Percentiles rank a stretch among this genome's conserved stretches.
phyloP scores from a whole-genome alignment of 35 echinoderm and acorn worm genomes.

The Eucidaris tribuloides region DNA sequence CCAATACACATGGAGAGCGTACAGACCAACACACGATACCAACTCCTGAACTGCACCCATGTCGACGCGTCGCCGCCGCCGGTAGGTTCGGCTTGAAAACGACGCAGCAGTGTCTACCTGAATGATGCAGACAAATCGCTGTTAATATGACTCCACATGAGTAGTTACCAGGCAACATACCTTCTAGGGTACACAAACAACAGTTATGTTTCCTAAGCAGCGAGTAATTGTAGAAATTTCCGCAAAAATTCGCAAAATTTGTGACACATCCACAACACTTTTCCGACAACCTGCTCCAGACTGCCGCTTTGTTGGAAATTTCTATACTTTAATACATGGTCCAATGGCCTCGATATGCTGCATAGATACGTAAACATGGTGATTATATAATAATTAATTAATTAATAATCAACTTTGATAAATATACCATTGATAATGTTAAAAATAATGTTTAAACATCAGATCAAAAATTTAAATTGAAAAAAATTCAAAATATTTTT shows the following conservation, averaged over 20 bases:
- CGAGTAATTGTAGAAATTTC: constrained; percentile 2
- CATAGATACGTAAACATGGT: no score
- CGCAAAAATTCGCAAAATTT: not conserved
- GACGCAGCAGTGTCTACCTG: constrained; percentile 26
- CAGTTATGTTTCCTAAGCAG: not conserved
- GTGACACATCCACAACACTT: not conserved
- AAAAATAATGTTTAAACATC: not conserved
- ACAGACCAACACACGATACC: no score
- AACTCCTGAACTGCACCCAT: no score
- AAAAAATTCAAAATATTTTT: not conserved
- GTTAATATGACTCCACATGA: constrained; percentile 31
- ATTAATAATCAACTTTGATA: not conserved
- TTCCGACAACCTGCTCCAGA: not conserved
- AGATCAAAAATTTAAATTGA: not conserved
- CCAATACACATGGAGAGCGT: no score
- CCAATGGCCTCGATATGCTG: not conserved
- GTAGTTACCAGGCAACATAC: constrained; percentile 30
- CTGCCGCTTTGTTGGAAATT: not conserved
- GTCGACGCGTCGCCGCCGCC: no score
- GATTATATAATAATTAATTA: constrained; percentile 27
- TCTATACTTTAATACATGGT: constrained; percentile 15
- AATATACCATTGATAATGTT: not conserved
- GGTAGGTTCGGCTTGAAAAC: not conserved
- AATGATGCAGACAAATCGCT: constrained; percentile 21
- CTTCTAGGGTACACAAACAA: not conserved